Evolutionary conservation across 2,888 invertebrate species (phyloP).

Genomic region (Drosophila flavopinicola): DNA sequence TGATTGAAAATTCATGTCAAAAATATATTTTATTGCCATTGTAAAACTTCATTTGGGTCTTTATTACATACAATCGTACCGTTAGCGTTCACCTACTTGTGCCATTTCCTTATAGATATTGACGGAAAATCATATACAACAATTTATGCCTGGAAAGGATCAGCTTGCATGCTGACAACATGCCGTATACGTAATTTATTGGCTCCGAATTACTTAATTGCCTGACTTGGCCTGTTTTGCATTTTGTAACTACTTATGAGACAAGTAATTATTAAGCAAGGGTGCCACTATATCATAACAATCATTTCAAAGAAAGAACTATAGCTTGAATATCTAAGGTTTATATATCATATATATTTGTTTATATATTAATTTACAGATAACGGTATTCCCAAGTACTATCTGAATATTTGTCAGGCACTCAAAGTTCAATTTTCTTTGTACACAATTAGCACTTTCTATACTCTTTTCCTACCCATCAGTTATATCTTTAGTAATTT

Average conservation of each 20-base stretch:
- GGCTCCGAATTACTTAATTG: background rate
- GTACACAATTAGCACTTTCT: no score
- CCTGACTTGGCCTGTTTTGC: background rate
- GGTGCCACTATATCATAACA: background rate
- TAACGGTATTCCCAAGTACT: no score
- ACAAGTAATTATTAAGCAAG: background rate
- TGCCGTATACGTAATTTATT: constrained; percentile 41
- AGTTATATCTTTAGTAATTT: no score
- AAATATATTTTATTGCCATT: constrained; percentile 80
- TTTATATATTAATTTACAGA: no score
- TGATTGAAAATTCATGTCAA: constrained; percentile 84
- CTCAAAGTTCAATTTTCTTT: no score
- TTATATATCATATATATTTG: no score
- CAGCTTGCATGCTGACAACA: constrained; percentile 1
- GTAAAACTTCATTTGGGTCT: constrained; percentile 73
- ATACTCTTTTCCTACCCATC: no score
- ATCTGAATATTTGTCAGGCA: no score
- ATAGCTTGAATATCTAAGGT: no score
- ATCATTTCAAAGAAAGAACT: no score
- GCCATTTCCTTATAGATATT: background rate
- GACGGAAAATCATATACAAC: background rate
- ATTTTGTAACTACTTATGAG: background rate
- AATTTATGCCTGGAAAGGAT: background rate
- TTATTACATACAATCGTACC: constrained; percentile 54
- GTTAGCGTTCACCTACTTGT: constrained; percentile 1